Conservation (phyloP, 2,797 vertebrate genomes). For the Sebastes jordani region DNA sequence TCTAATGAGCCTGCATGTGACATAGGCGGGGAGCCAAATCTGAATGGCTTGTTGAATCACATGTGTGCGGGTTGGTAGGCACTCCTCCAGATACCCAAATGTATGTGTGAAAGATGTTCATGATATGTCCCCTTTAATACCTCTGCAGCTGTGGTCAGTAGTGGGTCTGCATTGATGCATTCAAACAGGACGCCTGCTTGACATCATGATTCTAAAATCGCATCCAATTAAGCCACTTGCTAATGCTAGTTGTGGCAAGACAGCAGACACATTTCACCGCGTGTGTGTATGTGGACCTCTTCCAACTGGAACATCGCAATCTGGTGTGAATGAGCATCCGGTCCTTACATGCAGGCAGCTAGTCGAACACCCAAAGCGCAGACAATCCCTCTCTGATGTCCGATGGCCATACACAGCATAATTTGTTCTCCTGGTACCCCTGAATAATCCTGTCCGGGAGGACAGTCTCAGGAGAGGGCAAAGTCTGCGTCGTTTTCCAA, state of each 20-base stretch:
- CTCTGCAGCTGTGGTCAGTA: neutral
- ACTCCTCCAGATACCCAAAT: too few relatives aligned
- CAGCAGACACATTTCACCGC: neutral
- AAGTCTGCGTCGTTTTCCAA: conserved; percentile 14
- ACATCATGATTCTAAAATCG: neutral
- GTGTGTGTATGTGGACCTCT: neutral
- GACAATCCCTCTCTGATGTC: conserved; percentile 20
- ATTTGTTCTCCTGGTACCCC: conserved; percentile 6
- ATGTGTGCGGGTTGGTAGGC: too few relatives aligned
- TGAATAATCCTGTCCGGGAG: conserved; percentile 13
- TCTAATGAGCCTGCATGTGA: too few relatives aligned
- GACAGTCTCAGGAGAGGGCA: neutral
- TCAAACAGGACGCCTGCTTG: neutral
- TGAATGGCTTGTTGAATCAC: too few relatives aligned
- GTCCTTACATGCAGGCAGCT: conserved; percentile 14
- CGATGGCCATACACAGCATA: neutral
- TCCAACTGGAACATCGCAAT: conserved; percentile 45
- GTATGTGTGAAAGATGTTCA: too few relatives aligned
- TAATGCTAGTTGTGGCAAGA: neutral
- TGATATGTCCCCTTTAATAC: neutral
- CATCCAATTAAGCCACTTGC: neutral
- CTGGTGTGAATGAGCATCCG: conserved; percentile 31
- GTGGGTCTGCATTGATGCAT: neutral
- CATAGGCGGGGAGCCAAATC: too few relatives aligned
- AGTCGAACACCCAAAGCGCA: conserved; percentile 11